Evolutionary conservation across 2,797 vertebrate species (phyloP).

Genomic region (Sternotherus odoratus): DNA sequence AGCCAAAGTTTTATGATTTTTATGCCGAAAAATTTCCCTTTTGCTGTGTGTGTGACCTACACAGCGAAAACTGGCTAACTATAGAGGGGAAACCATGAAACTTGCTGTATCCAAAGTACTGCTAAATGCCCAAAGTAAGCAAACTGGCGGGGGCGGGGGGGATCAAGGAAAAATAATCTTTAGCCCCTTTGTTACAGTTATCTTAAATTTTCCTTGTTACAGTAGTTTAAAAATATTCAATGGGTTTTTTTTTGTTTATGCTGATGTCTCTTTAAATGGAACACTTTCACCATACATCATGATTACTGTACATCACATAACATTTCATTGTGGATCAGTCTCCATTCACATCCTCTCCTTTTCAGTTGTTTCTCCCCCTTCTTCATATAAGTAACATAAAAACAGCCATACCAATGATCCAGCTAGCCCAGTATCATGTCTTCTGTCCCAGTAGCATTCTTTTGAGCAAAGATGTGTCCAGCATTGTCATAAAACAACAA

Average conservation of each 20-base stretch:
- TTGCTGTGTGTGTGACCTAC: neutral
- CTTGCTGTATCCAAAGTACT: neutral
- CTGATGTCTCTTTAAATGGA: neutral
- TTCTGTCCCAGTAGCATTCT: too few species aligned
- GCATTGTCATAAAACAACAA: too few species aligned
- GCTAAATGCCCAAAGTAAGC: neutral
- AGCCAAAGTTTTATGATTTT: constrained; percentile 15
- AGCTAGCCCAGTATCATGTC: too few species aligned
- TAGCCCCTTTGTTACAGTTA: neutral
- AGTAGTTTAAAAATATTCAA: neutral
- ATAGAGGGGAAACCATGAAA: neutral
- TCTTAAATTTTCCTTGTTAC: neutral
- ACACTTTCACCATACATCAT: neutral
- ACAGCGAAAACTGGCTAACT: neutral
- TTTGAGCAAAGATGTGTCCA: too few species aligned
- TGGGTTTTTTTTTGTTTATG: neutral
- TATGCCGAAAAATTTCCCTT: constrained; percentile 21
- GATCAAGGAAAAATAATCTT: neutral
- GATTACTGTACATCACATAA: neutral
- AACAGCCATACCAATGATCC: too few species aligned
- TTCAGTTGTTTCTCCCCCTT: neutral
- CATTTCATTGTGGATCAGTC: neutral
- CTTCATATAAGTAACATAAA: neutral
- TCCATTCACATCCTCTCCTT: neutral
- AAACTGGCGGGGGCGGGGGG: neutral